Percentiles rank a stretch among this genome's conserved stretches.
Conservation (phyloP, 2,113 vertebrate genomes). For the Lamprologus ornatipinnis region DNA sequence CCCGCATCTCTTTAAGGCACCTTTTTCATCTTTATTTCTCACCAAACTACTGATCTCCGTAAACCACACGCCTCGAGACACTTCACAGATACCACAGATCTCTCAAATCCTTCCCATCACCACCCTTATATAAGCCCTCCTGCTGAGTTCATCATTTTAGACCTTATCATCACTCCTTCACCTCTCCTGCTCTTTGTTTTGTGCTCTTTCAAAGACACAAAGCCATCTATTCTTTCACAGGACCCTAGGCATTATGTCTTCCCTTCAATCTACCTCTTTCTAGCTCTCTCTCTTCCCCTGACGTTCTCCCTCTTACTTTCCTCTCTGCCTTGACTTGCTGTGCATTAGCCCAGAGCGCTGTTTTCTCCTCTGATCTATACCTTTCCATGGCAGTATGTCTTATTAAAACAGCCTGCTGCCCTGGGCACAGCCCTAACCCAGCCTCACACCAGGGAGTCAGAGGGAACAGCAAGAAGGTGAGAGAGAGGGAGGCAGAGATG, state of each 20-base stretch:
- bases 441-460: slow-evolving; percentile 3
- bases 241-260: slow-evolving; percentile 7
- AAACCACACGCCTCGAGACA: background rate
- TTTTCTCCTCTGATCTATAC: slow-evolving; percentile 54
- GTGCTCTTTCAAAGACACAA: slow-evolving; percentile 14
- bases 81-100: slow-evolving; percentile 7
- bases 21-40: slow-evolving; percentile 18
- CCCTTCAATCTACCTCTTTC: slow-evolving; percentile 17
- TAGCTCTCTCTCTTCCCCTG: background rate
- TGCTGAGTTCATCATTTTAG: slow-evolving; percentile 41
- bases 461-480: background rate
- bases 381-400: slow-evolving; percentile 40
- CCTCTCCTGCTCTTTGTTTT: slow-evolving; percentile 35
- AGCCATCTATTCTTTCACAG: slow-evolving; percentile 10
- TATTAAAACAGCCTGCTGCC: slow-evolving; percentile 53
- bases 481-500: background rate
- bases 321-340: background rate
- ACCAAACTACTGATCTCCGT: background rate
- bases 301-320: background rate
- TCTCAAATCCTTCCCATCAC: slow-evolving; percentile 4
- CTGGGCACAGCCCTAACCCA: slow-evolving; percentile 23
- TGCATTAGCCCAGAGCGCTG: slow-evolving; percentile 25
- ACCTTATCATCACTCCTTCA: slow-evolving; percentile 33
- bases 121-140: slow-evolving; percentile 11
- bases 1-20: background rate